These are phyloP conservation scores for Xenotilapia flavipinnis DNA, from an alignment of 2,113 vertebrate species.

Conservation along the genomic window DNA sequence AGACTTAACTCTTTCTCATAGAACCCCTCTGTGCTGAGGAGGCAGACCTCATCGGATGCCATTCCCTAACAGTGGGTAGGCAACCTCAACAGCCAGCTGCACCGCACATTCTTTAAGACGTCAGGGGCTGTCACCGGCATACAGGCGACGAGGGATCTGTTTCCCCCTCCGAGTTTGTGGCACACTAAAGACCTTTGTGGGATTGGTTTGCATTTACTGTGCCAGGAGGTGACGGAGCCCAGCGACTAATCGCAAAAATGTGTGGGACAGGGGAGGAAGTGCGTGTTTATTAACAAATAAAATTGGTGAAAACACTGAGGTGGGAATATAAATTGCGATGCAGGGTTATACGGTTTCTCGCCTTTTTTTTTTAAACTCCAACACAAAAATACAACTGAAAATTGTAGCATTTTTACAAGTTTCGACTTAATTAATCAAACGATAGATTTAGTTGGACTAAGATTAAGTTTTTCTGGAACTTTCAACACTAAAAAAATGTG, in stretches of 20 bases:
- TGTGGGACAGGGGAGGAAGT: not conserved
- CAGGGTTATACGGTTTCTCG: not conserved
- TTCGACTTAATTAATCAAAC: not conserved
- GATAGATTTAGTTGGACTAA: not conserved
- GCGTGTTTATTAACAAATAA: slow-evolving; percentile 22
- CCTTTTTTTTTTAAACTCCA: not conserved
- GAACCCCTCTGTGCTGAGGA: slow-evolving; percentile 58
- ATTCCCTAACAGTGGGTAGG: slow-evolving; percentile 42
- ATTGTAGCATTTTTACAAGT: not conserved
- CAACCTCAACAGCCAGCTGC: slow-evolving; percentile 43
- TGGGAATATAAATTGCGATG: not conserved
- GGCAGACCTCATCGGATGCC: slow-evolving; percentile 49
- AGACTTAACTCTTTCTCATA: slow-evolving; percentile 60
- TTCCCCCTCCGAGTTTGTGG: slow-evolving; percentile 30
- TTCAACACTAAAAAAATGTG: not conserved
- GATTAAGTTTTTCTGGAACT: not conserved
- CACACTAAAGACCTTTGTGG: slow-evolving; percentile 47
- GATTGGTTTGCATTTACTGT: slow-evolving; percentile 36
- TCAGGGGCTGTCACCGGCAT: slow-evolving; percentile 45
- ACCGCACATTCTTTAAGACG: slow-evolving; percentile 35
- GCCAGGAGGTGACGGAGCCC: slow-evolving; percentile 19
- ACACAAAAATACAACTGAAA: not conserved
- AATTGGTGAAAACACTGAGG: not conserved
- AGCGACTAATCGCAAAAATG: slow-evolving; percentile 25
- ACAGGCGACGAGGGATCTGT: slow-evolving; percentile 44